Conservation (phyloP, 2,797 vertebrate genomes). For the Microctenopoma steveboyesi region DNA sequence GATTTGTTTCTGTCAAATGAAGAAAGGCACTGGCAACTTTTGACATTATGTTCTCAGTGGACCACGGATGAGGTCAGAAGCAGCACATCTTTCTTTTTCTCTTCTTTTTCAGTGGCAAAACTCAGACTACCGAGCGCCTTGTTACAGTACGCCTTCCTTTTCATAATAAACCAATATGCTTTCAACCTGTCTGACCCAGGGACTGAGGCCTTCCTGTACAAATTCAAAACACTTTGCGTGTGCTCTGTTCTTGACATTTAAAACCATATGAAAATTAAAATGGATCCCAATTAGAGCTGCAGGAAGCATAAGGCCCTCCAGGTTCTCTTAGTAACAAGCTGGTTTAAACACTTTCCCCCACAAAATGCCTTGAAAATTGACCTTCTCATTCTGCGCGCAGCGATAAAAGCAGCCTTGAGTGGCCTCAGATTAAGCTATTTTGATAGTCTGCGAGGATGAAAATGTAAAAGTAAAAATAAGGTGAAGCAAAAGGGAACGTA, state of each 20-base stretch:
- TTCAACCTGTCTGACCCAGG: conserved; percentile 52
- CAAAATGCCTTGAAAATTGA: conserved; percentile 68
- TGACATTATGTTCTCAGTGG: conserved; percentile 67
- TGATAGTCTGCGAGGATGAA: conserved; percentile 57
- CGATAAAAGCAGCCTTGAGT: conserved; percentile 65
- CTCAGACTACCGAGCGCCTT: conserved; percentile 5
- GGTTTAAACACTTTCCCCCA: conserved; percentile 47
- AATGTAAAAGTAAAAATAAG: conserved; percentile 60
- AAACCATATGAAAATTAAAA: conserved; percentile 74
- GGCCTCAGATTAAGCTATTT: conserved; percentile 64
- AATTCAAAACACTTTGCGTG: conserved; percentile 66
- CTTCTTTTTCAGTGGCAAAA: conserved; percentile 10
- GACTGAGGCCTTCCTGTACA: conserved; percentile 45
- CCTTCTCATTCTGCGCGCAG: conserved; percentile 53
- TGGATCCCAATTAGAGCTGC: conserved; percentile 71
- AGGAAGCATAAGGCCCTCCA: conserved; percentile 36
- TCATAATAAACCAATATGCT: conserved; percentile 58
- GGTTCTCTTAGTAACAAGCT: conserved; percentile 60
- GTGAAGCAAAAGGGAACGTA: conserved; percentile 28
- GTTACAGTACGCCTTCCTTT: conserved; percentile 22
- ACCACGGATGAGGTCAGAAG: conserved; percentile 64
- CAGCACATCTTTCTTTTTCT: conserved; percentile 45
- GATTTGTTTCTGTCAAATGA: conserved; percentile 72
- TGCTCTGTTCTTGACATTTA: conserved; percentile 76
- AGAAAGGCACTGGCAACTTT: conserved; percentile 64